These are phyloP conservation scores for Matsumurasca onukii DNA, from an alignment of 1,140 invertebrate species.

Conservation along the genomic window DNA sequence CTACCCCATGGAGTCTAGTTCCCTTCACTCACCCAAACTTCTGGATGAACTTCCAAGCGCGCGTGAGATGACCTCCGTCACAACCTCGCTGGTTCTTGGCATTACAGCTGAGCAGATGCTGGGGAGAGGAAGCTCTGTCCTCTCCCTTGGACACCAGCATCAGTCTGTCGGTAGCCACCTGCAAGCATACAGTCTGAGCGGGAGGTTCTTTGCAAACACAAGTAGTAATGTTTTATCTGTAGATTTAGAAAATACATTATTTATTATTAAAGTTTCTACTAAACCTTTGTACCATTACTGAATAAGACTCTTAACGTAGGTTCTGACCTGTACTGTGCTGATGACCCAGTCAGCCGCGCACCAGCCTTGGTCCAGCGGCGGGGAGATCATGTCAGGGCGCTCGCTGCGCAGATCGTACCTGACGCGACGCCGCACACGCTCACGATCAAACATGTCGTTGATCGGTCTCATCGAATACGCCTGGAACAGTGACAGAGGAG, in stretches of 20 bases:
- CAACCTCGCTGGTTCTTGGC: conserved; percentile 74
- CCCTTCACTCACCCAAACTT: conserved; percentile 79
- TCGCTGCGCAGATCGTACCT: conserved; percentile 61
- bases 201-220: too few species aligned
- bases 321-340: conserved; percentile 61
- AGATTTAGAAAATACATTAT: too few species aligned
- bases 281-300: too few species aligned
- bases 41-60: conserved; percentile 86
- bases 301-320: too few species aligned
- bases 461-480: conserved; percentile 71
- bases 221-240: not conserved
- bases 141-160: conserved; percentile 79
- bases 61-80: conserved; percentile 82
- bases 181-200: conserved; percentile 46
- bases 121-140: conserved; percentile 73
- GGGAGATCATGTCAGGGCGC: conserved; percentile 73
- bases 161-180: conserved; percentile 75
- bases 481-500: too few species aligned
- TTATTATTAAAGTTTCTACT: too few species aligned
- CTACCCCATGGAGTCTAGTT: too few species aligned
- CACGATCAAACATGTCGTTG: conserved; percentile 58
- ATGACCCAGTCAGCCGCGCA: conserved; percentile 93
- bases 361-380: conserved; percentile 82
- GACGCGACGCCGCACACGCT: conserved; percentile 63
- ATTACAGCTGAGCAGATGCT: conserved; percentile 86